These are phyloP conservation scores for Calliphora vicina DNA, from an alignment of 1,140 invertebrate genomes.

Conservation along the genomic window DNA sequence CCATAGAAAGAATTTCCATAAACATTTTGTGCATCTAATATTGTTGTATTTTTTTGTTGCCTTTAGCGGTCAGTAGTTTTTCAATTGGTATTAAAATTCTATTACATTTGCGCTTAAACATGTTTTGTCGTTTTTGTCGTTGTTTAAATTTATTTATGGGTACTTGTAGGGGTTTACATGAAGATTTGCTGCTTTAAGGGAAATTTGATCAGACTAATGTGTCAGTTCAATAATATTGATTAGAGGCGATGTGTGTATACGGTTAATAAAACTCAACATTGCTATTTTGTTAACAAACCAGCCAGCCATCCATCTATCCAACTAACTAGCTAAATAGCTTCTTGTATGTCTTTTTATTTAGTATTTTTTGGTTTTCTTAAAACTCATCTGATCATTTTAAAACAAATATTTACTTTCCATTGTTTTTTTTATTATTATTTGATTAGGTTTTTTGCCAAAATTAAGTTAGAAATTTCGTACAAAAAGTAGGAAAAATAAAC, in stretches of 20 bases:
- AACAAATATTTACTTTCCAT: neutral
- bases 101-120: conserved; percentile 27
- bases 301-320: too few relatives aligned
- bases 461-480: too few relatives aligned
- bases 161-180: conserved; percentile 34
- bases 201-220: neutral
- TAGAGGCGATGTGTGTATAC: neutral
- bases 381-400: neutral
- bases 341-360: neutral
- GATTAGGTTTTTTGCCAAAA: neutral
- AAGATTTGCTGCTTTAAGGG: conserved; percentile 19
- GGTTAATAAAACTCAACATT: conserved; percentile 8
- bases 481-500: neutral
- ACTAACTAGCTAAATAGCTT: neutral
- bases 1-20: too few relatives aligned
- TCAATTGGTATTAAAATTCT: conserved; percentile 35
- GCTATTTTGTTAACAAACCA: neutral
- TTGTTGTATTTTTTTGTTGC: conserved; percentile 26
- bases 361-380: too few relatives aligned
- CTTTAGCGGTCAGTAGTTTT: conserved; percentile 33
- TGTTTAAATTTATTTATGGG: neutral
- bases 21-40: neutral
- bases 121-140: neutral
- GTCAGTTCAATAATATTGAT: neutral
- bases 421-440: neutral